Evolutionary conservation across 2,888 invertebrate genomes (phyloP).

Genomic region (Diarsia dahlii): DNA sequence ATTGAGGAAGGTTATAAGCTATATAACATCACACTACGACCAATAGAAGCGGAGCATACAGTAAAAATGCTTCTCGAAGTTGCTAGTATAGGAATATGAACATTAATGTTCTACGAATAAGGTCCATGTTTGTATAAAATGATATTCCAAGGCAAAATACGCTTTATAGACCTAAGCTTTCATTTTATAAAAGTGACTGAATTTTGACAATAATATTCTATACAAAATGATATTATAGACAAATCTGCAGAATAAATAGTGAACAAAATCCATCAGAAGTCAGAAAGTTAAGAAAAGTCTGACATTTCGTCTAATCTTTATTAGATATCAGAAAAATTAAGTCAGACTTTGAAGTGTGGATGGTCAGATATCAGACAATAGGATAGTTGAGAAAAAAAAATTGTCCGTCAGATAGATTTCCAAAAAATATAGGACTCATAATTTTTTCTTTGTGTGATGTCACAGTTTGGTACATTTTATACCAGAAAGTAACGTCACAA

Average conservation of each 20-base stretch:
- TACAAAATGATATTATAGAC: slow-evolving; percentile 27
- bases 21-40: too few species aligned
- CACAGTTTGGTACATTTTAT: too few species aligned
- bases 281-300: slow-evolving; percentile 20
- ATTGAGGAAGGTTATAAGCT: too few species aligned
- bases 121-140: background rate
- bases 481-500: too few species aligned
- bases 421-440: too few species aligned
- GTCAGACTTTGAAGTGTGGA: slow-evolving; percentile 7
- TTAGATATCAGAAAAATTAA: background rate
- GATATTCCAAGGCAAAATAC: background rate
- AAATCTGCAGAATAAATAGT: slow-evolving; percentile 16
- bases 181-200: slow-evolving; percentile 39
- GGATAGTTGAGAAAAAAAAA: too few species aligned
- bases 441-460: too few species aligned
- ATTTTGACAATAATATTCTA: slow-evolving; percentile 41
- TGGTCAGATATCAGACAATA: too few species aligned
- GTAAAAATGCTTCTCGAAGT: too few species aligned
- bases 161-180: background rate
- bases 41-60: too few species aligned
- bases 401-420: too few species aligned
- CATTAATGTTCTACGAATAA: background rate
- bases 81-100: background rate
- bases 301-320: background rate
- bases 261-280: background rate